Conservation (phyloP, 2,113 vertebrate species). For the Scomber scombrus region DNA sequence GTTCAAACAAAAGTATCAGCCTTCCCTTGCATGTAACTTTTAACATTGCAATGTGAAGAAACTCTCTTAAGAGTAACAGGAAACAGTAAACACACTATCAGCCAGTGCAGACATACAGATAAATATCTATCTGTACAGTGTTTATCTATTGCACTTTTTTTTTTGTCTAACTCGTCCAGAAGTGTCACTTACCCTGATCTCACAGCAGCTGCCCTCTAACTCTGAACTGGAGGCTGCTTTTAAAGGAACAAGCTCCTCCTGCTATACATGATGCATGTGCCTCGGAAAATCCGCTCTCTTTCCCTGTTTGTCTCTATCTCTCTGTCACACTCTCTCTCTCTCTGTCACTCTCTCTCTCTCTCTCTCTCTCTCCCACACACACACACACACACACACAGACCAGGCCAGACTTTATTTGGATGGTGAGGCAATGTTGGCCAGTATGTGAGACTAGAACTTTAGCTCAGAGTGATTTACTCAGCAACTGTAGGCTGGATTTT, state of each 20-base stretch:
- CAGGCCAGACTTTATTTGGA: constrained; percentile 1
- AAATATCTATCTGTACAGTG: not conserved
- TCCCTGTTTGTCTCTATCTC: too few relatives aligned
- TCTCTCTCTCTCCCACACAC: not conserved
- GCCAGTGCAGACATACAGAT: not conserved
- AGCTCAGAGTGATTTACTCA: too few relatives aligned
- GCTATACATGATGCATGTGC: not conserved
- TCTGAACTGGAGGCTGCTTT: too few relatives aligned
- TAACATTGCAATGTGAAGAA: not conserved
- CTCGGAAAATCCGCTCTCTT: too few relatives aligned
- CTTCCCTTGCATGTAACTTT: not conserved
- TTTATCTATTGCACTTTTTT: too few relatives aligned
- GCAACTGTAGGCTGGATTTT: not conserved
- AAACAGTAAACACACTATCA: not conserved
- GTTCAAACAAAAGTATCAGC: not conserved
- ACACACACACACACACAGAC: not conserved
- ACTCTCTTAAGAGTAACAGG: not conserved
- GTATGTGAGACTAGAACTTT: too few relatives aligned
- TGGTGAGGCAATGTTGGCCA: not conserved
- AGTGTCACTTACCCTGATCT: constrained; percentile 18
- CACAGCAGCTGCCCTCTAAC: not conserved
- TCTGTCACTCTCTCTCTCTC: too few relatives aligned
- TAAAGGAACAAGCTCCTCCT: constrained; percentile 7
- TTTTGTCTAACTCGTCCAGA: not conserved
- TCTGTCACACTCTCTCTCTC: too few relatives aligned